Base-by-base conservation (phyloP, 2,888 invertebrate species). In the Dolomedes plantarius region DNA sequence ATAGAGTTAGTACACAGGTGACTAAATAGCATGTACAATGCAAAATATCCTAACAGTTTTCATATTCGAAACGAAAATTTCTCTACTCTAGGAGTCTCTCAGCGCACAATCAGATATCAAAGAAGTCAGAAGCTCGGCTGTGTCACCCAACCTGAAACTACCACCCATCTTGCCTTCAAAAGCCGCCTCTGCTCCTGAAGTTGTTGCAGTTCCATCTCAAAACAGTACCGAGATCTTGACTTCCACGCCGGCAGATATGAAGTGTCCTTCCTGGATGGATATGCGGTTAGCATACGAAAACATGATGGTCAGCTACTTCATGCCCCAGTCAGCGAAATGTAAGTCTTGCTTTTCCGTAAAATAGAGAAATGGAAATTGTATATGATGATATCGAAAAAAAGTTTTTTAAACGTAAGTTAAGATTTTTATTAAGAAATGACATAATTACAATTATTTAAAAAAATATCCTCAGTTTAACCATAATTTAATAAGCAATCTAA, bases 301-400 rank as follows among this genome's bases (percentile, higher is more conserved):
- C 27, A 75, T 86, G 86, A 80, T 80, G 75, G 75, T 75, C 5
- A 64, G 79, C 9, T 80, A 86, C 16, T 86, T 86, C 50, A 86
- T 86, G 86, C 79, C 79, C 6, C 79, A 79, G 68, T 64, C 56
- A 13, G 50, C 39, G 3, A 85, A 85, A 68, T 39, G 83, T 85
- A 85, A 77, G 68, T 67, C 3, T 46, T 16, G 11, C 13, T 46
- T 46, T 1, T 16, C 56, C 1, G 0, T 41, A 13, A 41, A 0
- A 16, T 41, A n/a, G n/a, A n/a, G 1, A 41, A 13, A 41, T 1
- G 11, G 16, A 41, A n/a, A n/a, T n/a, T n/a, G n/a, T n/a, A n/a
- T n/a, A n/a, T n/a, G 27, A 27, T 27, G 27, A 0, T n/a, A n/a
- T n/a, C n/a, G n/a, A n/a, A n/a, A n/a, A n/a, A n/a, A n/a, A n/a